phyloP scores from a whole-genome alignment of 1,140 invertebrate species.

The Ips nitidus region DNA sequence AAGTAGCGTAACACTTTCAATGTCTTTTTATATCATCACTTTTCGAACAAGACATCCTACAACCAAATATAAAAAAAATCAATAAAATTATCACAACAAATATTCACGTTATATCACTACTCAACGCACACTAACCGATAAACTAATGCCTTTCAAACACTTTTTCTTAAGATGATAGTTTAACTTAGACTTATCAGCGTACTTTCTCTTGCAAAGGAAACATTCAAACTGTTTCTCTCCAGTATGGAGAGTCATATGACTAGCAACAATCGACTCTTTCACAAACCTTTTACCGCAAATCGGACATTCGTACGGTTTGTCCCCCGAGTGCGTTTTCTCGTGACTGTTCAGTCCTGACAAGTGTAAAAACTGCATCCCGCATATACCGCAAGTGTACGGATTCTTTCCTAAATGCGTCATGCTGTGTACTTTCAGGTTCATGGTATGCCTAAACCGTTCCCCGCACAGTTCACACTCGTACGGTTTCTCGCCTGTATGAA shows the following conservation, averaged over 20 bases:
- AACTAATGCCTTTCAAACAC: conserved; percentile 10
- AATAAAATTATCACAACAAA: too few species aligned
- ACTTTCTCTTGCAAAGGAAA: conserved; percentile 11
- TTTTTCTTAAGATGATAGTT: conserved; percentile 21
- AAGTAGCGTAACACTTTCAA: too few species aligned
- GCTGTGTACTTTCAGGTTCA: conserved; percentile 67
- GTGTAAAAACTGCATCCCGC: conserved; percentile 61
- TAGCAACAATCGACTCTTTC: conserved; percentile 54
- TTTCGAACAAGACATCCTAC: too few species aligned
- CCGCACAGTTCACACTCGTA: conserved; percentile 61
- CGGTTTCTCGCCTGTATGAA: conserved; percentile 59
- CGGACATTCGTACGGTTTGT: conserved; percentile 65
- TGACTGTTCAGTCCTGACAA: conserved; percentile 66
- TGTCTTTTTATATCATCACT: too few species aligned
- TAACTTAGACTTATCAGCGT: conserved; percentile 16
- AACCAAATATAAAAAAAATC: too few species aligned
- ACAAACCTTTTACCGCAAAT: conserved; percentile 68
- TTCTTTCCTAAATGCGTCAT: conserved; percentile 64
- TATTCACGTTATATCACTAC: too few species aligned
- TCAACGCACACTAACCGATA: conserved; percentile 10
- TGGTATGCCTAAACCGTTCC: conserved; percentile 68
- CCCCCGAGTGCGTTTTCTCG: conserved; percentile 68
- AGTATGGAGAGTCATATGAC: conserved; percentile 18
- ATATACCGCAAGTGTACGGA: conserved; percentile 62
- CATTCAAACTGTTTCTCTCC: conserved; percentile 15